Conservation (phyloP, 2,888 invertebrate genomes). For the Spodoptera littoralis region DNA sequence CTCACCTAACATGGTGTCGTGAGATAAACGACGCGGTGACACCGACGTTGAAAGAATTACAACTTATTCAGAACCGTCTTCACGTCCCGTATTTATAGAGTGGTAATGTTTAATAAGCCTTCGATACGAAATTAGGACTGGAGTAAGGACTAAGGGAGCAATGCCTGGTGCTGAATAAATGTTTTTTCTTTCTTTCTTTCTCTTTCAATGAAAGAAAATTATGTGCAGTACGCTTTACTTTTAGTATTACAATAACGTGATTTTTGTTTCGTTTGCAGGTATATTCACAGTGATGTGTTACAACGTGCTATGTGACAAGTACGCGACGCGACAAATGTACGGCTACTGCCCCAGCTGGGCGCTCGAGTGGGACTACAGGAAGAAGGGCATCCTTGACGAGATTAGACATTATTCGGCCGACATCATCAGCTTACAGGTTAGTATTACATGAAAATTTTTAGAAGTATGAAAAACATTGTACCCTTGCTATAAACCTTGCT, state of each 20-base stretch:
- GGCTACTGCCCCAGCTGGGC: constrained; percentile 99
- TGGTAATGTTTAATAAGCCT: constrained; percentile 3
- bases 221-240: no score
- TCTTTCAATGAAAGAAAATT: no score
- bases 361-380: constrained; percentile 99
- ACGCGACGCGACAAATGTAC: constrained; percentile 99
- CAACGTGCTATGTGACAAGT: constrained; percentile 99
- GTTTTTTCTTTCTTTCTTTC: no score
- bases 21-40: constrained; percentile 62
- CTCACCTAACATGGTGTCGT: constrained; percentile 64
- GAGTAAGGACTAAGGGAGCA: no score
- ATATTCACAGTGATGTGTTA: constrained; percentile 99
- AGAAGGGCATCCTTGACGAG: constrained; percentile 98
- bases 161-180: no score
- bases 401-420: constrained; percentile 98
- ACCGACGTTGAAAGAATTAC: constrained; percentile 58
- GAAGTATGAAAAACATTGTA: background rate
- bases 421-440: constrained; percentile 95
- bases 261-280: constrained; percentile 85
- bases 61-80: constrained; percentile 47
- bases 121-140: constrained; percentile 12
- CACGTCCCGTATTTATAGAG: constrained; percentile 49
- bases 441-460: constrained; percentile 10
- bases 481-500: no score
- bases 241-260: constrained; percentile 3